Percentiles rank a stretch among this genome's conserved stretches.
phyloP scores from a whole-genome alignment of 2,888 invertebrate species.

The Drosophila mulleri region DNA sequence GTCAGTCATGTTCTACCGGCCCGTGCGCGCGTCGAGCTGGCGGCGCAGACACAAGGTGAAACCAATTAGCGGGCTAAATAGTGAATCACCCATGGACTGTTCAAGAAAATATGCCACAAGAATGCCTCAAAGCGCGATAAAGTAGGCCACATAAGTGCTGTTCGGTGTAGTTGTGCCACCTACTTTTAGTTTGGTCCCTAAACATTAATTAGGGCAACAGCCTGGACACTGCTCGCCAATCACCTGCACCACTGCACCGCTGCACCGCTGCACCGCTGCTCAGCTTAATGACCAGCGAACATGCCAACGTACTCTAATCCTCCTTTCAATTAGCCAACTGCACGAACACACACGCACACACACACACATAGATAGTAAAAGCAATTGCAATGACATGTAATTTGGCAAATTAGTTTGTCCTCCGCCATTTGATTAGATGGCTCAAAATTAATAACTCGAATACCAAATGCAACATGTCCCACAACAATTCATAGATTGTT shows the following conservation, averaged over 20 bases:
- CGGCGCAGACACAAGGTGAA: slow-evolving; percentile 58
- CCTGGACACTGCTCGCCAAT: slow-evolving; percentile 30
- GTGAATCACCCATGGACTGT: slow-evolving; percentile 5
- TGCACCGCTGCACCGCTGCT: slow-evolving; percentile 7
- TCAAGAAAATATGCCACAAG: neutral
- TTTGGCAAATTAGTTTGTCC: slow-evolving; percentile 64
- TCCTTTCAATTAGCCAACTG: slow-evolving; percentile 56
- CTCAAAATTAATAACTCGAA: slow-evolving; percentile 24
- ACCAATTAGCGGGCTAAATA: slow-evolving; percentile 26
- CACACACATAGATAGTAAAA: neutral
- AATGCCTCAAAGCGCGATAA: neutral
- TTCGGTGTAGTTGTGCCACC: neutral
- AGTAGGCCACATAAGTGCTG: neutral
- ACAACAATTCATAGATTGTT: neutral
- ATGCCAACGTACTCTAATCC: slow-evolving; percentile 46
- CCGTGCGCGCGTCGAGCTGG: slow-evolving; percentile 50
- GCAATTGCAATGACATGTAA: slow-evolving; percentile 50
- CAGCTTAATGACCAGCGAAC: slow-evolving; percentile 58
- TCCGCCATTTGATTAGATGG: slow-evolving; percentile 14
- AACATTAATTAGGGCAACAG: slow-evolving; percentile 32
- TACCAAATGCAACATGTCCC: slow-evolving; percentile 3
- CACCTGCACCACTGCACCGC: slow-evolving; percentile 9
- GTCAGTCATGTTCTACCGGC: slow-evolving; percentile 68
- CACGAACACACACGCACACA: slow-evolving; percentile 12
- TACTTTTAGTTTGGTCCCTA: slow-evolving; percentile 11